phyloP scores from a whole-genome alignment of 2,888 invertebrate genomes.

The Anodontia alba region DNA sequence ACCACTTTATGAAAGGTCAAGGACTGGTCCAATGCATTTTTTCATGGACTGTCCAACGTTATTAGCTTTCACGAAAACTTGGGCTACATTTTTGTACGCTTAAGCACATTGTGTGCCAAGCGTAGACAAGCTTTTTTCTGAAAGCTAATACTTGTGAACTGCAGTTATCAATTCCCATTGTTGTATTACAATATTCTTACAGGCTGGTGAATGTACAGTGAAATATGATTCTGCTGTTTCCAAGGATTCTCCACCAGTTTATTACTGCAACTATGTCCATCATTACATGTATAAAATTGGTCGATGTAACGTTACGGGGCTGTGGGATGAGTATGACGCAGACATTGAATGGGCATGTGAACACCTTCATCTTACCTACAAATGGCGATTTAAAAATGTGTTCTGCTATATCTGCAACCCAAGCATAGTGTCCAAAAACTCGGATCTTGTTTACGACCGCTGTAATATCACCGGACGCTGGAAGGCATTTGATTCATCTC shows the following conservation, averaged over 20 bases:
- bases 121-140: too few species aligned
- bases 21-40: too few species aligned
- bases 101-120: too few species aligned
- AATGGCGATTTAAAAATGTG: conserved; percentile 41
- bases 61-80: too few species aligned
- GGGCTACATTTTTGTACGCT: too few species aligned
- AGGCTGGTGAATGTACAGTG: not conserved
- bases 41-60: too few species aligned
- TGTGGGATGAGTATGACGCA: conserved; percentile 39
- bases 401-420: conserved; percentile 54
- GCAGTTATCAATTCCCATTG: too few species aligned
- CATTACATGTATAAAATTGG: not conserved
- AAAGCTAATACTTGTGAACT: too few species aligned
- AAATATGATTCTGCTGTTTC: not conserved
- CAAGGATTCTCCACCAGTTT: not conserved
- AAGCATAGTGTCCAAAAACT: conserved; percentile 17
- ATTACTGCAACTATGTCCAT: not conserved
- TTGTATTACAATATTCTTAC: not conserved
- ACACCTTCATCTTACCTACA: conserved; percentile 19
- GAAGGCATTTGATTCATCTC: not conserved
- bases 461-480: conserved; percentile 29
- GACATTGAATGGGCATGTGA: conserved; percentile 51
- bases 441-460: not conserved
- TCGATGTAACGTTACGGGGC: conserved; percentile 42
- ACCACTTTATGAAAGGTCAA: too few species aligned